Evolutionary conservation across 2,888 invertebrate genomes (phyloP).

Genomic region (Prostheceraeus crozeri): DNA sequence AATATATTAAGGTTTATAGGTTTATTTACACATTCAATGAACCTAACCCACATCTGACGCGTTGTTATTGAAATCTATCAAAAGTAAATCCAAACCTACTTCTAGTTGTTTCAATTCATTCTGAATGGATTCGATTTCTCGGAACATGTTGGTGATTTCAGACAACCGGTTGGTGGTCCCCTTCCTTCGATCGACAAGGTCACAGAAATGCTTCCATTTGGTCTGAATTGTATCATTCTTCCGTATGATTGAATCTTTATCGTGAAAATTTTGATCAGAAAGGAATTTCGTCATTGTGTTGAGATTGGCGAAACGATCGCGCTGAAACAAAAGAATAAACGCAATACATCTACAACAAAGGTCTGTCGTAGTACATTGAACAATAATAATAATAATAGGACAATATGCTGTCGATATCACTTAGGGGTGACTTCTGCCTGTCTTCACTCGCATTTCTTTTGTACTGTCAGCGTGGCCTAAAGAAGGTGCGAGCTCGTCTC

Average conservation of each 20-base stretch:
- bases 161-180: slow-evolving; percentile 63
- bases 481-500: too few relatives aligned
- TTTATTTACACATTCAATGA: too few relatives aligned
- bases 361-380: neutral
- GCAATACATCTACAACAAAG: neutral
- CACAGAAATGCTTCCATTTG: slow-evolving; percentile 78
- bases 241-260: slow-evolving; percentile 68
- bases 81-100: too few relatives aligned
- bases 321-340: slow-evolving; percentile 56
- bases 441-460: too few relatives aligned
- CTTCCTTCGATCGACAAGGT: slow-evolving; percentile 69
- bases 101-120: slow-evolving; percentile 76
- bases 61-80: too few relatives aligned
- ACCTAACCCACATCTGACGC: too few relatives aligned
- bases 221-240: slow-evolving; percentile 67
- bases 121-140: slow-evolving; percentile 82
- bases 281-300: slow-evolving; percentile 86
- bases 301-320: slow-evolving; percentile 85
- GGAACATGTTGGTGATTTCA: slow-evolving; percentile 73
- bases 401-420: too few relatives aligned
- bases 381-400: slow-evolving; percentile 8
- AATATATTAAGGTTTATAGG: too few relatives aligned
- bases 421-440: too few relatives aligned
- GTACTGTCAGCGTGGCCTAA: too few relatives aligned
- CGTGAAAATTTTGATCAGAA: slow-evolving; percentile 80